Evolutionary conservation across 2,113 vertebrate species (phyloP).

Genomic region (Protobothrops mucrosquamatus): DNA sequence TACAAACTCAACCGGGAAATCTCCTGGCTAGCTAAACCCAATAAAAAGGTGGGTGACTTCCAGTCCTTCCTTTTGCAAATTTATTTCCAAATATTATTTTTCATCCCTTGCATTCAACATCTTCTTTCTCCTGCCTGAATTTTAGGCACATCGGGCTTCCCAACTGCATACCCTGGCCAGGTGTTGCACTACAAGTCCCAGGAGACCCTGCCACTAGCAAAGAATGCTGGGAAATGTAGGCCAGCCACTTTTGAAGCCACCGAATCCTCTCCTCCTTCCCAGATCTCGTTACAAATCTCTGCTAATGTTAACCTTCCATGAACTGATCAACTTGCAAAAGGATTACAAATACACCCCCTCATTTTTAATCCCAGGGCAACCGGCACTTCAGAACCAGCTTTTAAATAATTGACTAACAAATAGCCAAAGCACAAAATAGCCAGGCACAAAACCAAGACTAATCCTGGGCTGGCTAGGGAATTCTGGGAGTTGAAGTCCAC

Average conservation of each 20-base stretch:
- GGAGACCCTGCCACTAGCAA: neutral
- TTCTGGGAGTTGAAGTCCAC: too few species aligned
- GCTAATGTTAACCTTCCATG: neutral
- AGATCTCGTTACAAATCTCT: neutral
- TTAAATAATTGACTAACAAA: neutral
- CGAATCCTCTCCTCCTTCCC: neutral
- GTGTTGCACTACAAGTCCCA: neutral
- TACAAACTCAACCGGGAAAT: too few species aligned
- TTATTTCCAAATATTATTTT: neutral
- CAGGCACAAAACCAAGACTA: too few species aligned
- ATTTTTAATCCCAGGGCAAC: neutral
- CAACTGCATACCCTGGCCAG: neutral
- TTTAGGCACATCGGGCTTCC: neutral
- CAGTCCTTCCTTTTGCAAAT: neutral
- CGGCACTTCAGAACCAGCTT: neutral
- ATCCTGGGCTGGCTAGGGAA: neutral
- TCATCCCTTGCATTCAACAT: neutral
- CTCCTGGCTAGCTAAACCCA: too few species aligned
- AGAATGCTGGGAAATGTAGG: neutral
- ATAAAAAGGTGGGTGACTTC: too few species aligned
- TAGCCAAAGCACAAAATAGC: neutral
- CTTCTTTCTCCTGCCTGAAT: neutral
- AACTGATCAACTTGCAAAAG: neutral
- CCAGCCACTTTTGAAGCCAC: neutral
- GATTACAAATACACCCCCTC: neutral